These are phyloP conservation scores for Luehdorfia chinensis DNA, from an alignment of 1,140 invertebrate species.

Conservation along the genomic window DNA sequence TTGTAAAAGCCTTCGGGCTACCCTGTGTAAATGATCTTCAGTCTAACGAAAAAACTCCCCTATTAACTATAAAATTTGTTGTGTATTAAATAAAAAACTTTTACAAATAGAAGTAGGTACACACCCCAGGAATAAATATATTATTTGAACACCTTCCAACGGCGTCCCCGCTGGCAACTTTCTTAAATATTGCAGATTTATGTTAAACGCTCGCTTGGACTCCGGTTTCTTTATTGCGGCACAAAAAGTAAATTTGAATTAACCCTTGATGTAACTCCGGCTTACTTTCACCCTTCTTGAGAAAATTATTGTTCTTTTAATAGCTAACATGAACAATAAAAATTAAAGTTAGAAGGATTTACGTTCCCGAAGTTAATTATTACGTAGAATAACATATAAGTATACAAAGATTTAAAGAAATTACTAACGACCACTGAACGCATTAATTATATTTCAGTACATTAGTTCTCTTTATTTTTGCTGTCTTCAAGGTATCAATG, in stretches of 20 bases:
- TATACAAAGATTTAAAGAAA: too few species aligned
- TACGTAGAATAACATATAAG: too few species aligned
- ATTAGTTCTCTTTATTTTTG: too few species aligned
- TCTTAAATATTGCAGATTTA: conserved; percentile 68
- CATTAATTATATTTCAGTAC: too few species aligned
- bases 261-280: conserved; percentile 43
- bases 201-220: conserved; percentile 53
- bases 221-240: conserved; percentile 52
- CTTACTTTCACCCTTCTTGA: conserved; percentile 31
- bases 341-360: conserved; percentile 20
- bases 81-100: neutral
- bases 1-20: too few species aligned
- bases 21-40: too few species aligned
- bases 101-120: neutral
- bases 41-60: too few species aligned
- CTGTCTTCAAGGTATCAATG: too few species aligned
- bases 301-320: conserved; percentile 30
- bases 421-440: too few species aligned
- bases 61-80: too few species aligned
- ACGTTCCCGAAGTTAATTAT: neutral
- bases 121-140: conserved; percentile 30
- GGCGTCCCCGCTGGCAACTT: conserved; percentile 33
- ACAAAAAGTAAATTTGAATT: conserved; percentile 68
- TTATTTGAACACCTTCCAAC: conserved; percentile 30
- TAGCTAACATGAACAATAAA: conserved; percentile 24